These are phyloP conservation scores for Sycon ciliatum DNA, from an alignment of 37 sponge, comb jelly and placozoan genomes.

Conservation along the genomic window DNA sequence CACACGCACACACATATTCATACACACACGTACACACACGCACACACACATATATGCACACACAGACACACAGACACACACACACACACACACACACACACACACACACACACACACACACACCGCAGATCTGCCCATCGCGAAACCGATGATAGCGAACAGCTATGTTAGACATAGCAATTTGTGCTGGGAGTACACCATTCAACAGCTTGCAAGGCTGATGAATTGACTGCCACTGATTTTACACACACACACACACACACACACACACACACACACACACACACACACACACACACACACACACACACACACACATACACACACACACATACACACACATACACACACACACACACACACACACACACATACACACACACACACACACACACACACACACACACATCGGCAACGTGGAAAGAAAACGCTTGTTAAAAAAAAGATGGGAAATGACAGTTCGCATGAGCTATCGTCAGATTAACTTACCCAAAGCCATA, in stretches of 20 bases:
- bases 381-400: constrained; percentile 23
- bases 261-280: constrained; percentile 1
- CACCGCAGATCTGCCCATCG: no score
- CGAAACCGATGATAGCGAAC: no score
- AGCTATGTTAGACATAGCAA: no score
- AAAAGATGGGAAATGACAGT: constrained; percentile 31
- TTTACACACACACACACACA: neutral
- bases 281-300: neutral
- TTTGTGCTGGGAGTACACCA: no score
- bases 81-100: constrained; percentile 21
- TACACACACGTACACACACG: constrained; percentile 16
- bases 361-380: constrained; percentile 19
- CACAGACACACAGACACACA: constrained; percentile 15
- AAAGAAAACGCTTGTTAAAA: neutral
- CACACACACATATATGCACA: constrained; percentile 1
- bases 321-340: constrained; percentile 20
- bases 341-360: constrained; percentile 15
- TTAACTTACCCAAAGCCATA: no score
- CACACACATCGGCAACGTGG: no score
- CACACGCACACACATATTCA: constrained; percentile 15
- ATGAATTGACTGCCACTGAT: no score
- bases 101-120: constrained; percentile 24
- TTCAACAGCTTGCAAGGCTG: no score
- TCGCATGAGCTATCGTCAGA: no score
- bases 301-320: constrained; percentile 5